A percentile compares a stretch with the other conserved stretches of the same genome.
Evolutionary conservation across 2,888 invertebrate species (phyloP).

Genomic region (Liopterus haemorrhoidalis): DNA sequence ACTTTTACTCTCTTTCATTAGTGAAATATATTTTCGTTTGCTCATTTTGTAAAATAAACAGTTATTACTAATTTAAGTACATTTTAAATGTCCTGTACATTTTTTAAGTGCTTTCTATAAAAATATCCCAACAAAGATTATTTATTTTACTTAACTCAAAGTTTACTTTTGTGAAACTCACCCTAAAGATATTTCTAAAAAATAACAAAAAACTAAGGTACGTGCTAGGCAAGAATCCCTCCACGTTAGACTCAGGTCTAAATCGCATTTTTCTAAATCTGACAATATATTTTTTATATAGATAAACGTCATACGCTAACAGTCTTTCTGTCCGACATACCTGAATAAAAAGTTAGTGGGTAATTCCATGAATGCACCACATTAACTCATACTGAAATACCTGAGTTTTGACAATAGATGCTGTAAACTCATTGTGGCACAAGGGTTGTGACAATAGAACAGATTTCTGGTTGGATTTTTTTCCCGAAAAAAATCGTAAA

Average conservation of each 20-base stretch:
- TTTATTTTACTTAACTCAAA: too few relatives aligned
- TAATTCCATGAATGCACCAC: too few relatives aligned
- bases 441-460: slow-evolving; percentile 23
- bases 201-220: slow-evolving; percentile 11
- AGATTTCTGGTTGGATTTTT: slow-evolving; percentile 21
- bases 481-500: slow-evolving; percentile 21
- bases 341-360: slow-evolving; percentile 13
- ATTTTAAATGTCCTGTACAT: too few relatives aligned
- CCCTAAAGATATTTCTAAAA: too few relatives aligned
- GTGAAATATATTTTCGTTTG: too few relatives aligned
- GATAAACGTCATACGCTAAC: slow-evolving; percentile 22
- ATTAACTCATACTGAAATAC: too few relatives aligned
- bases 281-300: slow-evolving; percentile 21
- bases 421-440: slow-evolving; percentile 16
- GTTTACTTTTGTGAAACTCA: too few relatives aligned
- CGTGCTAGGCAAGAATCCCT: neutral
- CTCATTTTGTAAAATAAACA: too few relatives aligned
- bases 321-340: slow-evolving; percentile 12
- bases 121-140: too few relatives aligned
- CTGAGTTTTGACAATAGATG: slow-evolving; percentile 13
- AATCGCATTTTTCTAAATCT: slow-evolving; percentile 23
- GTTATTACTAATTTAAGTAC: too few relatives aligned
- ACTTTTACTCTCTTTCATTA: too few relatives aligned
- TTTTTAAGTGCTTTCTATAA: too few relatives aligned
- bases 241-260: slow-evolving; percentile 18